Base-by-base conservation (phyloP, 2,113 vertebrate genomes). In the Catharus fuscescens region DNA sequence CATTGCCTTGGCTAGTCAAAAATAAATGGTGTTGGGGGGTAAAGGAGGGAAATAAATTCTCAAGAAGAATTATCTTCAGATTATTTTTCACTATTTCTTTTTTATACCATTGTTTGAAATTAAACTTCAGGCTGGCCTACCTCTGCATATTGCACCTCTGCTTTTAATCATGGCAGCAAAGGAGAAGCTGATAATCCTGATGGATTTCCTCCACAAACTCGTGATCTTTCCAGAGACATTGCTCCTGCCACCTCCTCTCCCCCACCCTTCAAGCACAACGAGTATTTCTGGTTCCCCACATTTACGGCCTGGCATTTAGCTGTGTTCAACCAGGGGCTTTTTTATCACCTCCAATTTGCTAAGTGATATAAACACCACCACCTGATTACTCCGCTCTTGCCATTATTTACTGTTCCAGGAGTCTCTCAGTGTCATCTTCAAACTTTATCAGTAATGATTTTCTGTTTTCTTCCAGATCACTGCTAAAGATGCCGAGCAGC, bases 371-470 rank as follows among this genome's bases (percentile, higher is more conserved):
- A 95, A 91, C 94, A 91, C 21, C 53, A 85, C 28, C 81, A 85
- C 74, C 85, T 74, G 92, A 95, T 94, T 83, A 76, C 76, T 84
- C 67, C 5, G 2, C 44, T 94, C 67, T 36, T 82, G 82, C 73
- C 81, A 45, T 90, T 92, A 86, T 91, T 95, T 94, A 96, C 87
- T 90, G 85, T 81, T 87, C 47, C 89, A 62, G 84, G 62, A 93
- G 85, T 83, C 78, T 95, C 84, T 90, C 62, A 34, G 91, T 90
- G 71, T 70, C 93, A 90, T 94, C 87, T 86, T 36, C 92, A 95
- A 92, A 97, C 88, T 91, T 80, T 86, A 95, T 92, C 90, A 94
- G 94, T 87, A 96, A 96, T 70, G 87, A 96, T 96, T 96, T 96
- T 94, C 88, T 95, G 79, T 69, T 96, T 90, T 79, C 80, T 83